These are phyloP conservation scores for Uropetala carovei DNA, from an alignment of 2,888 invertebrate species.

Conservation along the genomic window DNA sequence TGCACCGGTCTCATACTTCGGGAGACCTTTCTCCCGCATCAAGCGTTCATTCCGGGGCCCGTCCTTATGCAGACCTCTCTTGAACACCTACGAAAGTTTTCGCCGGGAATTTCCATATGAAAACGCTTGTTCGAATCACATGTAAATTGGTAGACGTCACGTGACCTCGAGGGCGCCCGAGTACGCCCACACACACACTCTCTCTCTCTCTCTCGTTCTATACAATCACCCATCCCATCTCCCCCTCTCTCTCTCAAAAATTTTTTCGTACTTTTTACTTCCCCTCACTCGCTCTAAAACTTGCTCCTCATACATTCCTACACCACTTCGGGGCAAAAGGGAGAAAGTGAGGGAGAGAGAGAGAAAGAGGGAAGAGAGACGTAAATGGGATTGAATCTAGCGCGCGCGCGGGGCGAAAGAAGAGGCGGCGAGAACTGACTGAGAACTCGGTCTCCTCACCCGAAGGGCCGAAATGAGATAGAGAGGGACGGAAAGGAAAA, in stretches of 20 bases:
- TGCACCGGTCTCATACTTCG: background rate
- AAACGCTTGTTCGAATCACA: slow-evolving; percentile 35
- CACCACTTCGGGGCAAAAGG: background rate
- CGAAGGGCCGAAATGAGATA: too few species aligned
- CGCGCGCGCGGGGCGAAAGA: too few species aligned
- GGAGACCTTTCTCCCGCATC: background rate
- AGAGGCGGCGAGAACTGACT: too few species aligned
- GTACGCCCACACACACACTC: background rate
- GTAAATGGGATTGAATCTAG: too few species aligned
- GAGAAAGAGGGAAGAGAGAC: background rate
- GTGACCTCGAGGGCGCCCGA: background rate
- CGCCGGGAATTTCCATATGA: slow-evolving; percentile 24
- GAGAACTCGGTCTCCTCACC: too few species aligned
- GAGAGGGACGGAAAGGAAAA: too few species aligned
- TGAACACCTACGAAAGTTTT: slow-evolving; percentile 23
- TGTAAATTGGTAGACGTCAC: slow-evolving; percentile 32
- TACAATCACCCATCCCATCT: background rate
- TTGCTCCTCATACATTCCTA: too few species aligned
- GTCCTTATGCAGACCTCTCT: slow-evolving; percentile 22
- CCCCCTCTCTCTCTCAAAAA: background rate
- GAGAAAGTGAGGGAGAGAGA: background rate
- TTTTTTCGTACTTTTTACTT: too few species aligned
- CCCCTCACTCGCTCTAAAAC: too few species aligned
- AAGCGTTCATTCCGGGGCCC: background rate
- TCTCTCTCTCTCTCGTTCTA: background rate